Conservation (phyloP, 2,797 vertebrate species). For the Pipistrellus pipistrellus region DNA sequence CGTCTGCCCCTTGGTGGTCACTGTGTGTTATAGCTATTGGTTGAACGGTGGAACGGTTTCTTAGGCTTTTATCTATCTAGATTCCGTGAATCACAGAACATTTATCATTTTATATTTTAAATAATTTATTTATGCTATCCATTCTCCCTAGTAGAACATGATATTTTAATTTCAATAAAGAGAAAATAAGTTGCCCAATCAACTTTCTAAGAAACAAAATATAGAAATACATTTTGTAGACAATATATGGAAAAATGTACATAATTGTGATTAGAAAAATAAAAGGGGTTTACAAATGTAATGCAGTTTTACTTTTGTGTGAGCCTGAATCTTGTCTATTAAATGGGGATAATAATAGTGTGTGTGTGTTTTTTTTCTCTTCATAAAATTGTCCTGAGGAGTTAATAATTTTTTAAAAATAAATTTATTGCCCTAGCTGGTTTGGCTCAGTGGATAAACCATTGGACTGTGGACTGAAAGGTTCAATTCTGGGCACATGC, state of each 20-base stretch:
- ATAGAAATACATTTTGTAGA: conserved; percentile 42
- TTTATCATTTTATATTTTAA: conserved; percentile 31
- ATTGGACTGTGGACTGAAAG: too few species aligned
- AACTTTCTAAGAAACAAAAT: conserved; percentile 30
- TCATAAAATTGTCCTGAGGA: neutral
- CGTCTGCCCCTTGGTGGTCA: too few species aligned
- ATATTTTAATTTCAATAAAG: neutral
- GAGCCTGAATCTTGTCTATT: neutral
- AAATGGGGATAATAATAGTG: neutral
- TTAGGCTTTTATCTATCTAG: too few species aligned
- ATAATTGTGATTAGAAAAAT: conserved; percentile 11
- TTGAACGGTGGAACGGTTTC: too few species aligned
- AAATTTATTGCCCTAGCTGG: neutral
- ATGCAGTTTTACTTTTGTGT: neutral
- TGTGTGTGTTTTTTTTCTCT: neutral
- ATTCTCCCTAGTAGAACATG: neutral
- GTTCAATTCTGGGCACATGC: too few species aligned
- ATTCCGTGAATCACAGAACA: neutral
- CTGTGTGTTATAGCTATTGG: too few species aligned
- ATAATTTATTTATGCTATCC: conserved; percentile 13
- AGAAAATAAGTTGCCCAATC: conserved; percentile 40
- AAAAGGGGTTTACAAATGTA: neutral
- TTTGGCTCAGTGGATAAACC: too few species aligned
- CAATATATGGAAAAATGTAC: neutral
- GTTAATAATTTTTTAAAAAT: neutral